Evolutionary conservation across 2,888 invertebrate species (phyloP).

Genomic region (Branchinecta sandiegonensis): DNA sequence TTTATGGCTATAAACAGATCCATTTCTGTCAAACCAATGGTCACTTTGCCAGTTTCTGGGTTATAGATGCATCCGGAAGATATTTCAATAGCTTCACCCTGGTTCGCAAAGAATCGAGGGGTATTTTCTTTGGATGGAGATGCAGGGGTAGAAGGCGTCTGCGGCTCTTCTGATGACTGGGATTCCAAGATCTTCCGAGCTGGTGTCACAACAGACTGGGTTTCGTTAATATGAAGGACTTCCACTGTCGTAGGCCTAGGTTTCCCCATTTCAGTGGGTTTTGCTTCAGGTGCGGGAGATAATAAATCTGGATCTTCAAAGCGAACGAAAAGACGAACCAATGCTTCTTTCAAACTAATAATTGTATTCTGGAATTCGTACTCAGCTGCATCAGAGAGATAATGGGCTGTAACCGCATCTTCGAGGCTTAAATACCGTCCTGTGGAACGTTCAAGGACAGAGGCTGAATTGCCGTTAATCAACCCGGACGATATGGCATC

Average conservation of each 20-base stretch:
- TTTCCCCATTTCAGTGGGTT: conserved; percentile 47
- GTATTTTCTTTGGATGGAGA: neutral
- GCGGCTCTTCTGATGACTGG: conserved; percentile 31
- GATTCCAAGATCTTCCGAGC: conserved; percentile 32
- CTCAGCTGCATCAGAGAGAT: conserved; percentile 3
- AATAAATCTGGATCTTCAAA: conserved; percentile 37
- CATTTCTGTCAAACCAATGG: conserved; percentile 47
- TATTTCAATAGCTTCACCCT: conserved; percentile 54
- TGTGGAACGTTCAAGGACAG: conserved; percentile 60
- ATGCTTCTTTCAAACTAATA: conserved; percentile 58
- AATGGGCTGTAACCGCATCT: conserved; percentile 41
- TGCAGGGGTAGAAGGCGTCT: neutral
- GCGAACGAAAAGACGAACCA: conserved; percentile 47
- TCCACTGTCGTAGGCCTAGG: conserved; percentile 58
- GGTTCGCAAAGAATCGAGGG: conserved; percentile 26
- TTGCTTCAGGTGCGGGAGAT: neutral
- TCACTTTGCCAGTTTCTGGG: conserved; percentile 56
- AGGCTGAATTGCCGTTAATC: conserved; percentile 65
- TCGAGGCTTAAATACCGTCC: conserved; percentile 47
- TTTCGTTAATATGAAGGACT: conserved; percentile 40
- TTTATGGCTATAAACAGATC: conserved; percentile 60
- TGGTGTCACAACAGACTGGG: conserved; percentile 3
- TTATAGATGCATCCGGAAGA: conserved; percentile 59
- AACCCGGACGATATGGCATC: conserved; percentile 74
- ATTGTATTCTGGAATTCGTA: conserved; percentile 29